Base-by-base conservation (phyloP, 2,113 vertebrate species). In the Columbina picui region DNA sequence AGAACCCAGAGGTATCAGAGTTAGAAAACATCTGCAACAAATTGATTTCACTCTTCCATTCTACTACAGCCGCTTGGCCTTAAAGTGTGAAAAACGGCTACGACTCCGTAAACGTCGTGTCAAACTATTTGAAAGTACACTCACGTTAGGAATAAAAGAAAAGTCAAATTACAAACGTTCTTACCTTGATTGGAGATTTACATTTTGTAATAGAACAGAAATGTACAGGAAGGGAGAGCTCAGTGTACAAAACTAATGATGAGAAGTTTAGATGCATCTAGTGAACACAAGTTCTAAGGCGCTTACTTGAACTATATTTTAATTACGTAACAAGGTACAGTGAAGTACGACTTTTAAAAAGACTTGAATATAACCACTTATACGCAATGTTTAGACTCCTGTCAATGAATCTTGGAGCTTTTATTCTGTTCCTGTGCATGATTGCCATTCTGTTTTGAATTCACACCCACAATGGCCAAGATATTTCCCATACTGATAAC, bases 401-500 rank as follows among this genome's bases (percentile, higher is more conserved):
- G 87, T 61, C 90, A 87, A 60, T 32, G 56, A 83, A 85, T 41
- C 7, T 52, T 52, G 75, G n/a, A 90, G 86, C 73, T 96, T 89
- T 90, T 76, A 50, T 81, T 94, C 87, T 89, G 43, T 83, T 65
- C 71, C 86, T 69, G 82, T 73, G 90, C 91, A 85, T 14, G 84
- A 89, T 23, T 85, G 81, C 77, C 90, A 18, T 91, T 65, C 89
- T 91, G 96, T 86, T 97, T 93, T 91, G 93, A 94, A 94, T 93
- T 97, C 84, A 96, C 77, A 87, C 88, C 90, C 96, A 87, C 90
- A 94, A 95, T 59, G 87, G 92, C 84, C 87, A 92, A 83, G 84
- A 68, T 69, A 89, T 97, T 97, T 97, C 97, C 96, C 95, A 96
- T 91, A 84, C 70, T 61, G 87, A 63, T 71, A 93, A 98, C 97